Percentiles rank a stretch among this genome's conserved stretches.
Conservation (phyloP, 2,113 vertebrate species). For the Brachirus orientalis region DNA sequence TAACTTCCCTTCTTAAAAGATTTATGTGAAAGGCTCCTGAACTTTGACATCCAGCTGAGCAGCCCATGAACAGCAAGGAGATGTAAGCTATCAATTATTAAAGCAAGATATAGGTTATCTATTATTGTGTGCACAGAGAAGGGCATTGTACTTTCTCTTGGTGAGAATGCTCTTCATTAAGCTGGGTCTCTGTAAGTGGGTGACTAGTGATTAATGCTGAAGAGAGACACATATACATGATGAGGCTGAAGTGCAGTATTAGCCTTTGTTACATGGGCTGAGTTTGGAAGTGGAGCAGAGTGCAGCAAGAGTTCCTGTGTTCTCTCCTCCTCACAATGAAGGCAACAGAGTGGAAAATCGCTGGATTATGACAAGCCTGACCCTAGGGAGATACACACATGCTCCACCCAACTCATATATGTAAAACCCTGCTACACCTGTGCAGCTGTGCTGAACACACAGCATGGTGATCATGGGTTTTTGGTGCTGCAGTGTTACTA, state of each 20-base stretch:
- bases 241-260: slow-evolving; percentile 62
- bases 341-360: slow-evolving; percentile 71
- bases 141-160: slow-evolving; percentile 55
- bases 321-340: slow-evolving; percentile 62
- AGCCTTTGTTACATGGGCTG: slow-evolving; percentile 53
- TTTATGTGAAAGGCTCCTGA: slow-evolving; percentile 38
- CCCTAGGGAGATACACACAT: slow-evolving; percentile 31
- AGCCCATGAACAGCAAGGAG: slow-evolving; percentile 22
- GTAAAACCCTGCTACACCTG: slow-evolving; percentile 37
- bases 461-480: slow-evolving; percentile 41
- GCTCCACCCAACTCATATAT: slow-evolving; percentile 50
- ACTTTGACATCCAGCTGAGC: slow-evolving; percentile 10
- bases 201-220: slow-evolving; percentile 68
- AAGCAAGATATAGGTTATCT: slow-evolving; percentile 63
- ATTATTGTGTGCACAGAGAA: slow-evolving; percentile 53
- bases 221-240: slow-evolving; percentile 63
- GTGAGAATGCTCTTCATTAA: slow-evolving; percentile 61
- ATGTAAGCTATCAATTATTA: slow-evolving; percentile 58
- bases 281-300: slow-evolving; percentile 58
- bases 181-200: slow-evolving; percentile 48
- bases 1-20: slow-evolving; percentile 24
- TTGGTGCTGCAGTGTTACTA: slow-evolving; percentile 61
- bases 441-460: slow-evolving; percentile 45
- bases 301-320: slow-evolving; percentile 52
- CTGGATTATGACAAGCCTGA: slow-evolving; percentile 62